Base-by-base conservation (phyloP, 2,888 invertebrate species). In the Pristionchus arcanus region DNA sequence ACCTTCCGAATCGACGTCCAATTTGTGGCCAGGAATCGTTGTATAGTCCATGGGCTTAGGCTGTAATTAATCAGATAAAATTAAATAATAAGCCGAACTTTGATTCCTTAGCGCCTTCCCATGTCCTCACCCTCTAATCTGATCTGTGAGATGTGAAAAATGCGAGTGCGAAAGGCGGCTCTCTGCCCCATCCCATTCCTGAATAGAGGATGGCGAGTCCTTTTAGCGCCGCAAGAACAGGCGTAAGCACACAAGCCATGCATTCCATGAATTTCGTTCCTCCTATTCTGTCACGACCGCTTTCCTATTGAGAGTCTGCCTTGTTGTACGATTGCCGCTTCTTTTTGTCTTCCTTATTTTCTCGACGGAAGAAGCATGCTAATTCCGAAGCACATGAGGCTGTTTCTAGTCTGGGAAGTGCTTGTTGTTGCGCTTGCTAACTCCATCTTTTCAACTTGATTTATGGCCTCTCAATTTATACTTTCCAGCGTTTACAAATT, bases 31-130 rank as follows among this genome's bases (percentile, higher is more conserved):
- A 2, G 93, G 93, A 86, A 93, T 93, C 31, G 93, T 93, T 5
- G 93, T 93, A 90, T 93, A 93, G 88, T 93, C 93, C 84, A 92
- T 91, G 15, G 93, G 93, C 81, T 90, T 90, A 34, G 93, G 93
- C 93, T 93, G 90, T 34, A 91, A 90, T 83, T 77, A 31, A 25
- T 49, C 16, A 42, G 16, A 31, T 68, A 68, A 3, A 15, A 63
- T 34, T 11, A 9, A 9, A 13, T 7, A 49, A 21, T 28, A 42
- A 3, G 7, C 4, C 63, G 28, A 37, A 21, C 11, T 86, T 86
- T 86, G 19, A 86, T 42, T 15, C 16, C 25, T 34, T 16, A 37
- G n/a, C 37, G 37, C 63, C 25, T 83, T 83, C n/a, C 19, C 37
- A 34, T 74, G 74, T 74, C 31, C 68, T 37, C 31, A 4, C 31